phyloP scores from a whole-genome alignment of 2,113 vertebrate species.

The Steatornis caripensis region DNA sequence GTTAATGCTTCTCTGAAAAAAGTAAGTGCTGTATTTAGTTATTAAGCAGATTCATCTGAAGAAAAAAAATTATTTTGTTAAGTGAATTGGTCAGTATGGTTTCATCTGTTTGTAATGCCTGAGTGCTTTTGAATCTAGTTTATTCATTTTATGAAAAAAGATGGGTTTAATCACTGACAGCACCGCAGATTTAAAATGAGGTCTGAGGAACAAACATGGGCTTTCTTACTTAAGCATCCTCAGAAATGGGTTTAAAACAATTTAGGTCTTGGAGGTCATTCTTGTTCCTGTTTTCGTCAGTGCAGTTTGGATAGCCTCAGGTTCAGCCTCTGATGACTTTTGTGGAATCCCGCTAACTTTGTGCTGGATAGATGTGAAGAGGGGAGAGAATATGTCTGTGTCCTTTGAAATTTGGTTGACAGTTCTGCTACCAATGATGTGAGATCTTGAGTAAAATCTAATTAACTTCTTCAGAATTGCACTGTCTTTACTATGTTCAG shows the following conservation, averaged over 20 bases:
- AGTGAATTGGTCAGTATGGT: neutral
- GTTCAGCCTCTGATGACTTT: neutral
- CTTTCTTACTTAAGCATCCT: neutral
- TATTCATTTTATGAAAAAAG: neutral
- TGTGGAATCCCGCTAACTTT: neutral
- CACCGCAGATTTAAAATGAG: neutral
- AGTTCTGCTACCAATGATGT: neutral
- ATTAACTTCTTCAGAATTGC: neutral
- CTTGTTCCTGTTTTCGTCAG: neutral
- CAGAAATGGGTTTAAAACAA: neutral
- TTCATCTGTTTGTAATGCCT: constrained; percentile 2
- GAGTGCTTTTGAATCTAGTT: constrained; percentile 3
- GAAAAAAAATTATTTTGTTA: neutral
- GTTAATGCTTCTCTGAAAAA: neutral
- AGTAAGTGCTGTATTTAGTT: neutral
- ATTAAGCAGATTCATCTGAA: neutral
- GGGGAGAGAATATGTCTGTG: neutral
- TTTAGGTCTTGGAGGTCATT: neutral
- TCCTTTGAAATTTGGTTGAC: neutral
- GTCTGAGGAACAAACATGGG: neutral
- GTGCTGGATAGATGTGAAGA: neutral
- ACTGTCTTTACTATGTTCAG: neutral
- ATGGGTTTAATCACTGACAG: constrained; percentile 5
- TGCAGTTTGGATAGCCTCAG: neutral
- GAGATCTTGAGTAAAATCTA: neutral